Conservation (phyloP, 1,140 invertebrate genomes). For the Eufriesea mexicana region DNA sequence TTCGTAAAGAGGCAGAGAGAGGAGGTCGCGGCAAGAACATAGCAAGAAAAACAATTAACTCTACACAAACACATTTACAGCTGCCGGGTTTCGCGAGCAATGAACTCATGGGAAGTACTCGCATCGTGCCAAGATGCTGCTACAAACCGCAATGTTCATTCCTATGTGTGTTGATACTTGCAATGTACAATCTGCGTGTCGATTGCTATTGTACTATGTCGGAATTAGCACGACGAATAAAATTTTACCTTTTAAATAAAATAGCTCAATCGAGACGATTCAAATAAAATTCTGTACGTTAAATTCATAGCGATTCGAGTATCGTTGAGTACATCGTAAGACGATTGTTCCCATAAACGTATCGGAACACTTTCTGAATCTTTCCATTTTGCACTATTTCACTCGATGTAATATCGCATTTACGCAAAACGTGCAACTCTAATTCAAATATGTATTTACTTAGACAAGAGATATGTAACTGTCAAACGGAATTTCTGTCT, state of each 20-base stretch:
- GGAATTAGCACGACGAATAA: not conserved
- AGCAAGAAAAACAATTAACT: slow-evolving; percentile 41
- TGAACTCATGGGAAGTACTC: slow-evolving; percentile 42
- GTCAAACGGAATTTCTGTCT: not conserved
- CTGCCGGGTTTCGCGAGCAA: slow-evolving; percentile 34
- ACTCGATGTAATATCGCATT: not conserved
- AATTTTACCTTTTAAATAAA: not conserved
- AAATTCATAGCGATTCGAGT: too few species aligned
- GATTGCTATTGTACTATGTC: not conserved
- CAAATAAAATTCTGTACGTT: too few species aligned
- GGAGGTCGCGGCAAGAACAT: not conserved
- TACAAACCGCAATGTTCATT: slow-evolving; percentile 1
- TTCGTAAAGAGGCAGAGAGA: not conserved
- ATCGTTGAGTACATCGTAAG: too few species aligned
- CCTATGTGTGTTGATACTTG: not conserved
- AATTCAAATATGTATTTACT: not conserved
- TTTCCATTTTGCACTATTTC: not conserved
- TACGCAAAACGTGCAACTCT: not conserved
- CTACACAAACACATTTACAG: slow-evolving; percentile 25
- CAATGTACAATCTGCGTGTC: not conserved
- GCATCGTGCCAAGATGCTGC: slow-evolving; percentile 10
- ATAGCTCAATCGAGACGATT: too few species aligned
- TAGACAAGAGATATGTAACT: slow-evolving; percentile 6
- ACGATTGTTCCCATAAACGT: too few species aligned
- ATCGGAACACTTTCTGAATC: not conserved